Evolutionary conservation across 2,797 vertebrate genomes (phyloP), one percentile per base, ranked within the genome.

Genomic region (Luscinia luscinia): DNA sequence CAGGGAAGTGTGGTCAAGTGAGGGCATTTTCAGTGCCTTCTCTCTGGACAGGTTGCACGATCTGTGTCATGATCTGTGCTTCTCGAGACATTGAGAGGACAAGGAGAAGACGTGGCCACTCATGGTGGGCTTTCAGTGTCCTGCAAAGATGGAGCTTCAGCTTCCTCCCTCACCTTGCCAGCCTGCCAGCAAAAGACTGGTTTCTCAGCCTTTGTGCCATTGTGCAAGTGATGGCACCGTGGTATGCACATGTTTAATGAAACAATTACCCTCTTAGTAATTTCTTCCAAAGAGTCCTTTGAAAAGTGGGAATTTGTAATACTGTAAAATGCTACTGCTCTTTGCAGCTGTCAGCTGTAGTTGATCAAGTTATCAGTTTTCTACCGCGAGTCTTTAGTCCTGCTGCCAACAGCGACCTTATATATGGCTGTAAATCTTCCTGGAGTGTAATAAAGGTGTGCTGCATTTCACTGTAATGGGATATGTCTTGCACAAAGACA

Each of bases 401-500:
- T 83, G 24, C 78, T 90, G 84, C 81, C 88, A 74, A 23, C 18
- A 3, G 57, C 10, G 2, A 74, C 84, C 54, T 95, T 90, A 84
- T 77, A 66, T 55, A 26, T 36, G 22, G 61, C 48, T 49, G 67
- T 92, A 95, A 92, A 85, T 95, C 89, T 87, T 93, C 19, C 57
- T 36, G 7, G 49, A 83, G 75, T 45, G 34, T 70, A 89, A 80
- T 92, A 93, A 84, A 92, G 84, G 81, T 87, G 74, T 90, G 41
- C 68, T 87, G 74, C 87, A 51, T 91, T 92, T 95, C 86, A 63
- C 38, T 81, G 63, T 81, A 78, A 93, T 91, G 70, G 82, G 20
- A 9, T 81, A 85, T 67, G 54, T 67, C 87, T 92, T 78, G 70
- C 49, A 52, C 0, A 2, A 82, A 91, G 87, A 81, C 73, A 66